Percentiles rank a stretch among this genome's conserved stretches.
phyloP scores from a whole-genome alignment of 1,140 invertebrate species.

The Apis mellifera region DNA sequence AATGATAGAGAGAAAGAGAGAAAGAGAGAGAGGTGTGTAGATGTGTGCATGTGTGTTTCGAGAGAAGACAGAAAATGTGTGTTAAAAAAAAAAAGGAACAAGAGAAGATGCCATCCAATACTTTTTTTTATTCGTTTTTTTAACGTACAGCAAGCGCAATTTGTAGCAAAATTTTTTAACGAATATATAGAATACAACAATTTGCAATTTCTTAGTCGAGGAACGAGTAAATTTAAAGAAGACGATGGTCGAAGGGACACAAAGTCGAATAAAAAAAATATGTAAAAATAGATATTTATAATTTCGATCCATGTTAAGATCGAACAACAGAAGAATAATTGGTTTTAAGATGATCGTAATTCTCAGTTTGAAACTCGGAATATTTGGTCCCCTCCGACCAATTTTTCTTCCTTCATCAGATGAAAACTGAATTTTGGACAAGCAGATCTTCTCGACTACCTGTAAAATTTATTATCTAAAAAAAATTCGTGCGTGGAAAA shows the following conservation, averaged over 20 bases:
- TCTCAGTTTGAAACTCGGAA: too few species aligned
- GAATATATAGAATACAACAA: background rate
- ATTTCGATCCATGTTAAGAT: too few species aligned
- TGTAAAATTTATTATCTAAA: too few species aligned
- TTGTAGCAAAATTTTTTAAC: background rate
- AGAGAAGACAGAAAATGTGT: background rate
- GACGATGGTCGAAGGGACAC: background rate
- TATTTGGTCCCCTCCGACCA: too few species aligned
- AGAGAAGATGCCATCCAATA: background rate
- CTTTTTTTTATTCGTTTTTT: background rate
- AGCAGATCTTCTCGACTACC: too few species aligned
- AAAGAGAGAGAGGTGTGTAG: background rate
- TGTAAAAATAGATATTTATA: background rate
- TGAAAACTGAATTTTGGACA: too few species aligned
- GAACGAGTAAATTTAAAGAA: background rate
- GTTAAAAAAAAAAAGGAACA: background rate
- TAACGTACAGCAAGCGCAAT: background rate
- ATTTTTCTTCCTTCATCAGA: too few species aligned
- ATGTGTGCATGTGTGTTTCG: too few species aligned
- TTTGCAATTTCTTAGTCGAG: accelerated
- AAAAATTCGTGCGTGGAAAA: too few species aligned
- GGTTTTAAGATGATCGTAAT: too few species aligned
- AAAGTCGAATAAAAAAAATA: background rate
- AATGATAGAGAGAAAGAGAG: background rate
- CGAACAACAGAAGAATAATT: too few species aligned